phyloP scores from a whole-genome alignment of 1,140 invertebrate species.

The Drosophila fuyamai region DNA sequence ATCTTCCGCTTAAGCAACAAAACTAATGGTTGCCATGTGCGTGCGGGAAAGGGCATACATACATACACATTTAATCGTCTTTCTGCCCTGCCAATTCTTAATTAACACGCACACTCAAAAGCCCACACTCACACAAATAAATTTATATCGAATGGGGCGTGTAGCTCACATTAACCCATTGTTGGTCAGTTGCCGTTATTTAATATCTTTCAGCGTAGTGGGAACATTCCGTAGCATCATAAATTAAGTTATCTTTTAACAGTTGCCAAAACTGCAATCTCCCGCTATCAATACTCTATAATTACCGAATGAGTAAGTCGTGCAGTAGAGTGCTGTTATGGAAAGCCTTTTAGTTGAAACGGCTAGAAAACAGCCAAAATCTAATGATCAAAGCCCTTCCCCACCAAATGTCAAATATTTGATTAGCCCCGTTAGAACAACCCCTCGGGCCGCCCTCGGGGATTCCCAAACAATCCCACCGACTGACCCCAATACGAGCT shows the following conservation, averaged over 20 bases:
- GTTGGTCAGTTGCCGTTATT: too few relatives aligned
- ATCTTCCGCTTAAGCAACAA: conserved; percentile 41
- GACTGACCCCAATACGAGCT: conserved; percentile 63
- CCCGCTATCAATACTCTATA: too few relatives aligned
- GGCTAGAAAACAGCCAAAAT: conserved; percentile 19
- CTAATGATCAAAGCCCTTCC: conserved; percentile 29
- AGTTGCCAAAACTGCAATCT: too few relatives aligned
- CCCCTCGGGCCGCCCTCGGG: conserved; percentile 14
- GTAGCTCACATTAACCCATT: conserved; percentile 39
- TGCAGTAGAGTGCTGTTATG: too few relatives aligned
- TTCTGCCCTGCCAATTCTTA: conserved; percentile 72
- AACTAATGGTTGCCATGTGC: conserved; percentile 65
- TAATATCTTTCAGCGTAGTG: too few relatives aligned
- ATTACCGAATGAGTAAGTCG: neutral
- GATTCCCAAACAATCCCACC: neutral
- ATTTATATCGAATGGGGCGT: conserved; percentile 66
- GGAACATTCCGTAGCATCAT: too few relatives aligned
- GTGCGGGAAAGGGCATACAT: conserved; percentile 50
- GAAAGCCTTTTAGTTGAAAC: neutral
- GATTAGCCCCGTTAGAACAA: conserved; percentile 74
- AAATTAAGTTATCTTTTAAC: too few relatives aligned
- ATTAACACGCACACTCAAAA: conserved; percentile 58
- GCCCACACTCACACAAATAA: conserved; percentile 57
- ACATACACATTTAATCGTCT: conserved; percentile 70
- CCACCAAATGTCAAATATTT: conserved; percentile 76